These are phyloP conservation scores for Bagarius yarrelli DNA, from an alignment of 2,113 vertebrate species.

Conservation along the genomic window DNA sequence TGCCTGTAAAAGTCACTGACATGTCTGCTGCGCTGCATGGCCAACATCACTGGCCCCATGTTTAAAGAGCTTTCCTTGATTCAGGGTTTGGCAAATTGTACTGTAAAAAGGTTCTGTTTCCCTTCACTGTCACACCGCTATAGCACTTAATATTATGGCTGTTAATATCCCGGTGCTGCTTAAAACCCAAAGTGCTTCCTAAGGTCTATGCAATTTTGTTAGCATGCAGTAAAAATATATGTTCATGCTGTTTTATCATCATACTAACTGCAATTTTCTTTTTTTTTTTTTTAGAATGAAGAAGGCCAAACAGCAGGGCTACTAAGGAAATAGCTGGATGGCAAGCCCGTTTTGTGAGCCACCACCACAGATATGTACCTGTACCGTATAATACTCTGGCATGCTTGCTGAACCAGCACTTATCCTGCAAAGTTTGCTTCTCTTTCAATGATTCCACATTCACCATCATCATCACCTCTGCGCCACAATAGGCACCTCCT, in stretches of 20 bases:
- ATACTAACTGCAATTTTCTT: conserved; percentile 16
- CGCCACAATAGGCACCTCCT: conserved; percentile 50
- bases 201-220: background rate
- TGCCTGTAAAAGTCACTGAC: conserved; percentile 39
- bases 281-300: conserved; percentile 63
- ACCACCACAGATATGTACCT: conserved; percentile 56
- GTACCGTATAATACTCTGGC: conserved; percentile 60
- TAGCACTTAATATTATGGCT: conserved; percentile 20
- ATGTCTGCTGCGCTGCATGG: conserved; percentile 19
- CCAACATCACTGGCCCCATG: conserved; percentile 26
- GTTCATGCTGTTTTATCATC: background rate
- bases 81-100: conserved; percentile 24
- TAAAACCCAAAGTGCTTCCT: background rate
- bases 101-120: conserved; percentile 33
- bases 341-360: conserved; percentile 47
- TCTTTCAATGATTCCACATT: conserved; percentile 47
- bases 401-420: conserved; percentile 70
- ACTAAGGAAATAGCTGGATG: conserved; percentile 52
- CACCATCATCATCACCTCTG: conserved; percentile 35
- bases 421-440: conserved; percentile 60
- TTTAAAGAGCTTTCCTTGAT: conserved; percentile 24
- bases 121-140: conserved; percentile 25
- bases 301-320: conserved; percentile 59
- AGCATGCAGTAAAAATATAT: background rate
- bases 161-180: conserved; percentile 15